Percentiles rank a stretch among this genome's conserved stretches.
Evolutionary conservation across 2,113 vertebrate species (phyloP).

Genomic region (Panthera tigris): DNA sequence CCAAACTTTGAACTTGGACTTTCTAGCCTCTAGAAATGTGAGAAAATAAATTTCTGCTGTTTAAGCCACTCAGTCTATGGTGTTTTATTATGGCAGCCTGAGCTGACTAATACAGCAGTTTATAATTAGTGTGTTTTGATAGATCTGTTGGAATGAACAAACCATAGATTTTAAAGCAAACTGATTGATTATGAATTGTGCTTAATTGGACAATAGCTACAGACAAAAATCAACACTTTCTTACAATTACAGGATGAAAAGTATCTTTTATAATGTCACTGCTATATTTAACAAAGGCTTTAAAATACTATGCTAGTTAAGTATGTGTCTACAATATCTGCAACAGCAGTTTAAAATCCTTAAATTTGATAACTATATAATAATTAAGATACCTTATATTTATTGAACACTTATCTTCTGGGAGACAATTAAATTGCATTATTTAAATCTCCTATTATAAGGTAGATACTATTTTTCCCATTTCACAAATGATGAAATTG

Average conservation of each 20-base stretch:
- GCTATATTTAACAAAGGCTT: background rate
- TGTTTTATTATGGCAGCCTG: background rate
- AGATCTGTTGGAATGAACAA: conserved; percentile 71
- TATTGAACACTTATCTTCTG: background rate
- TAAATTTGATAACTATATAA: background rate
- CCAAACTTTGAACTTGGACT: background rate
- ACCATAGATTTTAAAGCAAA: conserved; percentile 75
- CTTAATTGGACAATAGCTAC: conserved; percentile 77
- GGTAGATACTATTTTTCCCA: background rate
- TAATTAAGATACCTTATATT: background rate
- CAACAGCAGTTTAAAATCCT: background rate
- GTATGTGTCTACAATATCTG: background rate
- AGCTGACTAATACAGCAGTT: conserved; percentile 37
- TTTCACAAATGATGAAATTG: background rate
- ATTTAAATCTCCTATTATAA: background rate
- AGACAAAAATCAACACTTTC: conserved; percentile 26
- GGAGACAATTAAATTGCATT: background rate
- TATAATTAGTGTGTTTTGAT: conserved; percentile 74
- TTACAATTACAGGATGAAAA: background rate
- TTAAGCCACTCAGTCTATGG: background rate
- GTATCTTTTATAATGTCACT: background rate
- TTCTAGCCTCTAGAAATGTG: background rate
- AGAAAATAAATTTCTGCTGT: background rate
- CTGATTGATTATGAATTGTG: conserved; percentile 73
- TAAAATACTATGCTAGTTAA: background rate